Evolutionary conservation across 2,888 invertebrate genomes (phyloP).

Genomic region (Galeopsomyia nigrocyanea): DNA sequence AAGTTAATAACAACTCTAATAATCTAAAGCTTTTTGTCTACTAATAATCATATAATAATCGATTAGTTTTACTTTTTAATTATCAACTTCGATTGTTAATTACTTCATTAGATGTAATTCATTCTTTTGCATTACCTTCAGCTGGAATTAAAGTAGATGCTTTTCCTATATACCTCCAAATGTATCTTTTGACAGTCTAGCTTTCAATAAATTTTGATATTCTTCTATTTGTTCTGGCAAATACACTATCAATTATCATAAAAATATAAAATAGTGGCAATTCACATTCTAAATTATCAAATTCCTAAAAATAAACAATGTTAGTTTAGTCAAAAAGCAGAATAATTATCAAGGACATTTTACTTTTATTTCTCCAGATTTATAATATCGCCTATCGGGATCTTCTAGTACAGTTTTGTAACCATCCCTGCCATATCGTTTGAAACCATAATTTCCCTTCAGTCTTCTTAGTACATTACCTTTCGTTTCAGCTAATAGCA

Average conservation of each 20-base stretch:
- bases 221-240: conserved; percentile 92
- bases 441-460: conserved; percentile 92
- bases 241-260: conserved; percentile 97
- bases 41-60: conserved; percentile 10
- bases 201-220: conserved; percentile 87
- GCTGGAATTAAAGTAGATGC: too few species aligned
- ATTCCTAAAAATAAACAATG: conserved; percentile 73
- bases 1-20: conserved; percentile 8
- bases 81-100: too few species aligned
- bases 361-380: conserved; percentile 90
- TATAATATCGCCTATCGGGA: conserved; percentile 82
- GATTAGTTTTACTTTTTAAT: too few species aligned
- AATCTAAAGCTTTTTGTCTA: conserved; percentile 8
- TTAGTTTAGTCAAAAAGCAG: background rate
- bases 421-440: conserved; percentile 94
- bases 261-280: conserved; percentile 98
- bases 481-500: conserved; percentile 88
- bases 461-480: conserved; percentile 85
- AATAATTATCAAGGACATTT: background rate
- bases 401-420: conserved; percentile 92
- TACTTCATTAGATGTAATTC: too few species aligned
- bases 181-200: conserved; percentile 84
- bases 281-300: conserved; percentile 96
- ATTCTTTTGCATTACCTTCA: too few species aligned
- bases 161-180: conserved; percentile 87